Conservation (phyloP, 2,113 vertebrate genomes). For the Ammodytes dubius region DNA sequence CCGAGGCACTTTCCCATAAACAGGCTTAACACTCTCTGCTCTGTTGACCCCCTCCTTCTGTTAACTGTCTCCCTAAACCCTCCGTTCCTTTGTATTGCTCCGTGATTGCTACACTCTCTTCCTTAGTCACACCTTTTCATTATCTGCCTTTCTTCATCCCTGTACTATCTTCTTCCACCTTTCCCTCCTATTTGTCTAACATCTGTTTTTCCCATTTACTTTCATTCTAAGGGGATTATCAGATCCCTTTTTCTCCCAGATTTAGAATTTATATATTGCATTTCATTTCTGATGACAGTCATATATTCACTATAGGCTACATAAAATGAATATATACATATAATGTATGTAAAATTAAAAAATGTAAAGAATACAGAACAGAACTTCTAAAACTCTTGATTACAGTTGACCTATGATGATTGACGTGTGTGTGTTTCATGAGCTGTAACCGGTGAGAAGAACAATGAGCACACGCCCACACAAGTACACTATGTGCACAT, state of each 20-base stretch:
- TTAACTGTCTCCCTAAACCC: constrained; percentile 37
- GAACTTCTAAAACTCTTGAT: constrained; percentile 7
- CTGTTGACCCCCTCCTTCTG: constrained; percentile 16
- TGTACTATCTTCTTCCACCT: background rate
- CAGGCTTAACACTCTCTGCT: constrained; percentile 69
- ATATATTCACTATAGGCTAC: background rate
- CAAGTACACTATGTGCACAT: background rate
- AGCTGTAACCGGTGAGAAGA: constrained; percentile 17
- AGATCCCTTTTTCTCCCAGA: background rate
- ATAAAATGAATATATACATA: background rate
- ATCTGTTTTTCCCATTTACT: background rate
- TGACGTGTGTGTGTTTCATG: constrained; percentile 39
- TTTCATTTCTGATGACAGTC: background rate
- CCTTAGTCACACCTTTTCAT: constrained; percentile 16
- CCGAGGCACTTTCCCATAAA: constrained; percentile 80
- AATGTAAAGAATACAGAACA: constrained; percentile 10
- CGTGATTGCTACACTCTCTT: constrained; percentile 13
- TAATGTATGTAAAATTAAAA: background rate
- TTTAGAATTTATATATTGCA: background rate
- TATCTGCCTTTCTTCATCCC: constrained; percentile 12
- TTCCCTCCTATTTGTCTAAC: background rate
- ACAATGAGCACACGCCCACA: constrained; percentile 1
- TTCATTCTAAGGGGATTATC: background rate
- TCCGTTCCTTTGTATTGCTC: constrained; percentile 61
- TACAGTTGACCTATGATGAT: constrained; percentile 52